Evolutionary conservation across 2,888 invertebrate genomes (phyloP), one percentile per base, ranked within the genome.

Genomic region (Drosophila paucipuncta): DNA sequence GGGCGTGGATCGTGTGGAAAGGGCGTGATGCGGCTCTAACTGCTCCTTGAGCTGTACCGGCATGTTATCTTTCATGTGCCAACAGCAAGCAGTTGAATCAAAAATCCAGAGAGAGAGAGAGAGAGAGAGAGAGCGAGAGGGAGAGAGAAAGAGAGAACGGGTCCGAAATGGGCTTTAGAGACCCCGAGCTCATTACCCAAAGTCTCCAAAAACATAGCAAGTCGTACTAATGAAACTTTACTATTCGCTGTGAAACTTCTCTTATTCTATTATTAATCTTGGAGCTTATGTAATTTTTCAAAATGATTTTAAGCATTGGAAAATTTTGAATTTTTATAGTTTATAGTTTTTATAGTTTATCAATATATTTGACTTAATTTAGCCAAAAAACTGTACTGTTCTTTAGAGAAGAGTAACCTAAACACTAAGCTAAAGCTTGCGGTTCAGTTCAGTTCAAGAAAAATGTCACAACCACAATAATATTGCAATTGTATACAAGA

Each of bases 41-140:
- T 72, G 79, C 58, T 77, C 63, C 78, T 79, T 68, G 60, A 79
- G 74, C 65, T 54, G 11, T 43, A 30, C 41, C 41, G 58, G 33
- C 49, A 25, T 78, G 59, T 62, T 76, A 65, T 66, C 59, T 64
- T 50, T 59, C 63, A 57, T 76, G 52, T 73, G 59, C 72, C 61
- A 66, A 54, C 49, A 54, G 72, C 37, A 59, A 59, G 41, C 35
- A 50, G 35, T 35, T 31, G 16, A 53, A 58, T 13, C 25, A 37
- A 47, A 70, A 49, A 13, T 10, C 2, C 55, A 55, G 37, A n/a
- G 4, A 13, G 16, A 54, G 10, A n/a, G 25, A 16, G 35, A 5
- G 22, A 11, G 18, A 11, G 18, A 9, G 31, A 7, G 1, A 5
- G 13, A 10, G 2, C 2, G 18, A 54, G 5, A 16, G 25, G 2